phyloP scores from a whole-genome alignment of 2,113 vertebrate species.

The Procapra przewalskii region DNA sequence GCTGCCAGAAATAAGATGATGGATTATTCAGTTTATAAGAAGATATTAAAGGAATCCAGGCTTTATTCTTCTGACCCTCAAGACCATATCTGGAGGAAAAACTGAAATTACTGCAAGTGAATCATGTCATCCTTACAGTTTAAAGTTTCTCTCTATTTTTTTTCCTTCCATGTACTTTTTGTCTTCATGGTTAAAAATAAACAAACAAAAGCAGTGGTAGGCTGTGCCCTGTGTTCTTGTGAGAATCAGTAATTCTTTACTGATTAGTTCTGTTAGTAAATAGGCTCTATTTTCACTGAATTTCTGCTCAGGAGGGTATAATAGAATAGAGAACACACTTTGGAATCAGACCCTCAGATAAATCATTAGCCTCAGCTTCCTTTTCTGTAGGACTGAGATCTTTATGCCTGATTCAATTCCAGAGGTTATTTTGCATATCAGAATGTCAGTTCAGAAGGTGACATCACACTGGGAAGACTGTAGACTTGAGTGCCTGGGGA shows the following conservation, averaged over 20 bases:
- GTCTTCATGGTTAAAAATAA: slow-evolving; percentile 17
- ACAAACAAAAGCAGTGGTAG: neutral
- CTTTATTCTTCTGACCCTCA: neutral
- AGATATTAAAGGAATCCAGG: neutral
- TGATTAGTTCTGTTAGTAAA: neutral
- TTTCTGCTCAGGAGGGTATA: neutral
- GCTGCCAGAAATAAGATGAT: neutral
- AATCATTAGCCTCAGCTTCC: neutral
- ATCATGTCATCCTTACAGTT: neutral
- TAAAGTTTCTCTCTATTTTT: neutral
- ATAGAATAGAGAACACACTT: neutral
- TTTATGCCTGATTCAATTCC: neutral
- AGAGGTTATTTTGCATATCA: neutral
- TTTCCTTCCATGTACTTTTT: neutral
- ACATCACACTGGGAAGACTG: neutral
- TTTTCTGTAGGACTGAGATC: neutral
- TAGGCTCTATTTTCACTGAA: neutral
- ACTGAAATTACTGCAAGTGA: neutral
- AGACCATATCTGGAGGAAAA: neutral
- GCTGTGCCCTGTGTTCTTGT: neutral
- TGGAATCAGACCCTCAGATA: neutral
- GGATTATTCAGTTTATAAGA: neutral
- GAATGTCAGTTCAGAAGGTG: neutral
- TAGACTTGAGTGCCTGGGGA: neutral
- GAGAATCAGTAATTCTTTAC: neutral